phyloP scores from a whole-genome alignment of 2,888 invertebrate species.

The Aricia artaxerxes region DNA sequence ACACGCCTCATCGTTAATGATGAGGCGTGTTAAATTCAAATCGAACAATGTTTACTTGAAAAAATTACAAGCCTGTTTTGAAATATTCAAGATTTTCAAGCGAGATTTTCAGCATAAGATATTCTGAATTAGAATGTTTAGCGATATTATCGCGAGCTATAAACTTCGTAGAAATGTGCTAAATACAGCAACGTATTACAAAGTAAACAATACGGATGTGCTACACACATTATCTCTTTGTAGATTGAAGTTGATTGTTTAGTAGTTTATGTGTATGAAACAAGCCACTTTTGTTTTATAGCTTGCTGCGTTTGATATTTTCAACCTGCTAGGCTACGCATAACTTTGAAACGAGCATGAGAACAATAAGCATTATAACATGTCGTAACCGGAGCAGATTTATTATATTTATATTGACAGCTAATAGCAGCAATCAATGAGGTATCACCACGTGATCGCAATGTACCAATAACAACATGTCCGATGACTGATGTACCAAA shows the following conservation, averaged over 20 bases:
- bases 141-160: background rate
- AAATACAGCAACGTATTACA: constrained; percentile 7
- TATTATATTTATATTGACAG: too few relatives aligned
- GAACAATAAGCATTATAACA: too few relatives aligned
- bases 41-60: background rate
- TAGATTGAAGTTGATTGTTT: background rate
- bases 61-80: background rate
- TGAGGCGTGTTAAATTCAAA: too few relatives aligned
- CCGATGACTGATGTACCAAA: too few relatives aligned
- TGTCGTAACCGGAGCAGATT: too few relatives aligned
- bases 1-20: background rate
- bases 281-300: background rate
- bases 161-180: background rate
- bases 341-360: too few relatives aligned
- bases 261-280: background rate
- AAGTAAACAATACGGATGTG: constrained; percentile 2
- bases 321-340: background rate
- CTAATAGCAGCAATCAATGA: too few relatives aligned
- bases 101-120: background rate
- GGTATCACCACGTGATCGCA: too few relatives aligned
- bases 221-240: background rate
- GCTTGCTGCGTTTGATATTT: constrained; percentile 5
- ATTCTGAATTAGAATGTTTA: background rate
- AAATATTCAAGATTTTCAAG: background rate
- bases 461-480: too few relatives aligned